Base-by-base conservation (phyloP, 2,888 invertebrate species). In the Sinotaia quadrata region DNA sequence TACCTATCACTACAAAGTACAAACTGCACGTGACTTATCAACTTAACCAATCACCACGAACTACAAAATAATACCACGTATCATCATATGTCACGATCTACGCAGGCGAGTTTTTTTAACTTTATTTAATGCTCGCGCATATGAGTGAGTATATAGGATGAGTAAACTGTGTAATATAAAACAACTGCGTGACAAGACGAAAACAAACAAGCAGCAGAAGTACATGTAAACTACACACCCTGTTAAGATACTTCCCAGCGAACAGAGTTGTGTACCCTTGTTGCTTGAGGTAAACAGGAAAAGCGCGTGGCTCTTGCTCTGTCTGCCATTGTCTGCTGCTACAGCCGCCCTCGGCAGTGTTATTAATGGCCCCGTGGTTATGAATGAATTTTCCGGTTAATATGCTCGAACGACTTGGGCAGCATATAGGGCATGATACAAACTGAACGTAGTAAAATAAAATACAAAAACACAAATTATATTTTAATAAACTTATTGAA, bases 211-310 rank as follows among this genome's bases (percentile, higher is more conserved):
- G 27, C 21, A 7, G 7, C 29, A n/a, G 5, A 58, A 34, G 41
- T 37, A 34, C n/a, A n/a, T n/a, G n/a, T n/a, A n/a, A n/a, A n/a
- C n/a, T n/a, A 71, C 84, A 31, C 31, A 94, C 96, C 91, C 93
- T 91, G 89, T 97, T 97, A 75, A 97, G 90, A 89, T 97, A 97
- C 90, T 97, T 97, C 60, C 97, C 96, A 77, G 94, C 95, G 87
- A 95, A 97, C 85, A 96, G 96, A 0, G 95, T 97, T 7, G 89
- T 91, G 84, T 97, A 97, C 7, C 90, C 90, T 0, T 91, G 91
- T 0, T 89, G 84, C 63, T 93, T 91, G 41, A 97, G 88, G 49
- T 92, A 85, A 0, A 91, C 90, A 0, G 93, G 93, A 80, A 96
- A 92, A 0, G 94, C 92, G 0, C 89, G 86, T 0, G 88, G 87